Evolutionary conservation across 2,113 vertebrate species (phyloP), one percentile per base, ranked within the genome.

Genomic region (Onychorhynchus coronatus): DNA sequence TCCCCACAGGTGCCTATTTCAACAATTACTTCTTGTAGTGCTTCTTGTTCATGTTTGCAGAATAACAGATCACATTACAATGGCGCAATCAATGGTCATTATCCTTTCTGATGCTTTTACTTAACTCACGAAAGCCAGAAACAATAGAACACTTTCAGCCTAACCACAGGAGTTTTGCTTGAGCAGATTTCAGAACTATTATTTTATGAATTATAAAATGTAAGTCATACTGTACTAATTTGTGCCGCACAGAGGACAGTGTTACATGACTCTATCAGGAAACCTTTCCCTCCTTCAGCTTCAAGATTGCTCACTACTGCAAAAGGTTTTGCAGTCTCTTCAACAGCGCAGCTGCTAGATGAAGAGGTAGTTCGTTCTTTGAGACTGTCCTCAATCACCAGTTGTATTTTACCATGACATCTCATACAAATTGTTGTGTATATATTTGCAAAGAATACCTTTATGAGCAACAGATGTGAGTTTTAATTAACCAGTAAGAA

Each of bases 21-120:
- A 88, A 41, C 46, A 93, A 42, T 65, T 73, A 15, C 7, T 63
- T 63, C 18, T 63, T 41, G 39, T 39, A 66, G 19, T 37, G 15
- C 19, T 89, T 70, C 77, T 89, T 79, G 23, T 42, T 91, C 82
- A 49, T 33, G 53, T 70, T 96, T 93, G 37, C 66, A 95, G 77
- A 84, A 44, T 56, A 93, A 78, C 12, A 88, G 66, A 49, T 70
- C 31, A 42, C 12, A 12, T 87, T 89, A 53, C 81, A 82, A 66
- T 4, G 14, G 42, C 62, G 58, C 8, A 75, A 65, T 85, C 41
- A 52, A 4, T 58, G 33, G 73, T 56, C 72, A 89, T 79, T 66
- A 53, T 82, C n/a, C 30, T 76, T 93, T 85, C 74, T 50, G 62
- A 55, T 76, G 20, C 44, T 66, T 91, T 81, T 74, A 76, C 18